Conservation (phyloP, 2,797 vertebrate genomes). For the Ptychadena robeensis region DNA sequence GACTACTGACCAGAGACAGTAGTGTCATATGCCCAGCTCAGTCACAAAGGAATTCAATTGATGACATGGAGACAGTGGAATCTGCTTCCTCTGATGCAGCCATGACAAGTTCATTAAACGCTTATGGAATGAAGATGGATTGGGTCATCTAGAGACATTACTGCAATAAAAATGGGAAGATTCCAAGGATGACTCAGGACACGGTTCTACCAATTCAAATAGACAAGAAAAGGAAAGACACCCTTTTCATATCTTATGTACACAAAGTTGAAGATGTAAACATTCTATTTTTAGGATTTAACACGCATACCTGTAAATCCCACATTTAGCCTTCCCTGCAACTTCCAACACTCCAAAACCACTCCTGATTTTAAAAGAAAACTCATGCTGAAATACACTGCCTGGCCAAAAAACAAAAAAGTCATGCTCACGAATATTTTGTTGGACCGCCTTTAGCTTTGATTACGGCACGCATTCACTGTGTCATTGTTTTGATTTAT, state of each 20-base stretch:
- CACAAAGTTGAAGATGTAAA: neutral
- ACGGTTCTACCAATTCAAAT: neutral
- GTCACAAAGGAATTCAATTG: neutral
- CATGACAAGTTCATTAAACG: slow-evolving; percentile 53
- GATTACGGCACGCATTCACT: too few species aligned
- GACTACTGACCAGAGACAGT: slow-evolving; percentile 2
- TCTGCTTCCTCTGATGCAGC: slow-evolving; percentile 38
- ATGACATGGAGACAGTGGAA: slow-evolving; percentile 32
- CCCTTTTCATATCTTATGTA: neutral
- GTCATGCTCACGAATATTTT: too few species aligned
- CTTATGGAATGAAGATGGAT: slow-evolving; percentile 49
- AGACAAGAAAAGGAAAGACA: neutral
- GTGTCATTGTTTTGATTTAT: too few species aligned
- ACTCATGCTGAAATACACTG: neutral
- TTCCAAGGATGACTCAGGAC: neutral
- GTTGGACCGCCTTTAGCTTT: too few species aligned
- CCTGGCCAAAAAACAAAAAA: too few species aligned
- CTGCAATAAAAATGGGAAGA: neutral
- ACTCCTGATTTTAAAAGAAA: neutral
- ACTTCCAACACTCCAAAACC: neutral
- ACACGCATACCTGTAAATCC: neutral
- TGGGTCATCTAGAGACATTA: neutral
- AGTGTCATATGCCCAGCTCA: neutral
- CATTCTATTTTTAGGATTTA: neutral
- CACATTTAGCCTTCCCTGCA: too few species aligned